A percentile compares a stretch with the other conserved stretches of the same genome.
phyloP scores from a whole-genome alignment of 2,113 vertebrate species.

The Geococcyx californianus region DNA sequence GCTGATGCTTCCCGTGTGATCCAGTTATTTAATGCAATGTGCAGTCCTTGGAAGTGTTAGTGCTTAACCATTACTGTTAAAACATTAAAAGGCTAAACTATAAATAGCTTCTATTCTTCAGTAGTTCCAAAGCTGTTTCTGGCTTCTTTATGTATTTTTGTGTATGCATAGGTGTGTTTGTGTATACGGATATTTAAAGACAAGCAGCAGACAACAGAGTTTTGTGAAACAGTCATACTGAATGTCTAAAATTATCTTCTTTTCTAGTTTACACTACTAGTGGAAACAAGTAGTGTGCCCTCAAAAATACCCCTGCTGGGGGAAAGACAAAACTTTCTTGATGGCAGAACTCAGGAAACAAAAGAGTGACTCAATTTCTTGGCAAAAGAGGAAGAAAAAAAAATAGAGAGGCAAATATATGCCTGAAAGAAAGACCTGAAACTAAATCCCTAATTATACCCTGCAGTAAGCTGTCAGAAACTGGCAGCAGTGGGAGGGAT shows the following conservation, averaged over 20 bases:
- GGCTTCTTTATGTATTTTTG: background rate
- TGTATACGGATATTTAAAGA: background rate
- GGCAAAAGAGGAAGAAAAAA: background rate
- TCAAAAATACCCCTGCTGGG: background rate
- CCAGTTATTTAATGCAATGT: slow-evolving; percentile 29
- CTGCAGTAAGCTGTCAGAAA: slow-evolving; percentile 65
- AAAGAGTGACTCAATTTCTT: background rate
- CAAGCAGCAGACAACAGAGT: background rate
- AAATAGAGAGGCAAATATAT: background rate
- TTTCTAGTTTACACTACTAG: background rate
- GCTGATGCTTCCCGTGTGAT: slow-evolving; percentile 29
- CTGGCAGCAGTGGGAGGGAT: slow-evolving; percentile 55
- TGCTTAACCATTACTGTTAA: slow-evolving; percentile 22
- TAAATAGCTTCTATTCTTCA: background rate
- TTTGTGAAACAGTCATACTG: background rate
- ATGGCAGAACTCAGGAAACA: background rate
- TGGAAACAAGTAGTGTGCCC: background rate
- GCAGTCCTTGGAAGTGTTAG: background rate
- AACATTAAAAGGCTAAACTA: slow-evolving; percentile 29
- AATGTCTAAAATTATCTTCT: background rate
- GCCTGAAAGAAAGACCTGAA: slow-evolving; percentile 44
- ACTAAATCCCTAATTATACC: slow-evolving; percentile 62
- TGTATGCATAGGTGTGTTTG: background rate
- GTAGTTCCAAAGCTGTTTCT: background rate
- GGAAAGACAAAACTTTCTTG: slow-evolving; percentile 15